Evolutionary conservation across 1,140 invertebrate species (phyloP).

Genomic region (Formica selysi): DNA sequence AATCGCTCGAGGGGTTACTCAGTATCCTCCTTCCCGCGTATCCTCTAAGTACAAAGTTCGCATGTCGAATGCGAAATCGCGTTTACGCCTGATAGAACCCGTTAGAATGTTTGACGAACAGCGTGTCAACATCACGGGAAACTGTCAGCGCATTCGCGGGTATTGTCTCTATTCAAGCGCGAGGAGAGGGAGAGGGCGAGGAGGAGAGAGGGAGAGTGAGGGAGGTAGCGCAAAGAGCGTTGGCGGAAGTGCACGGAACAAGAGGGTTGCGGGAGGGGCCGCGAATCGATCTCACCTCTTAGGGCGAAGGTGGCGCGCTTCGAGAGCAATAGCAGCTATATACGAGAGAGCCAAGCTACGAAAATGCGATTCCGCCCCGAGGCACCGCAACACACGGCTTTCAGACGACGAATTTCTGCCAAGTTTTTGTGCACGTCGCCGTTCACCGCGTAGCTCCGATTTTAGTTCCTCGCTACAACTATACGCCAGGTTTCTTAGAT

Average conservation of each 20-base stretch:
- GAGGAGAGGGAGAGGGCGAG: neutral
- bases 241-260: constrained; percentile 59
- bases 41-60: constrained; percentile 54
- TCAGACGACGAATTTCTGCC: constrained; percentile 63
- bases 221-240: constrained; percentile 15
- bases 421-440: constrained; percentile 35
- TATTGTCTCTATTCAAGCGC: constrained; percentile 49
- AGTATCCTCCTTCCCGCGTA: constrained; percentile 4
- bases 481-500: constrained; percentile 57
- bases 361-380: constrained; percentile 74
- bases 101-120: constrained; percentile 77
- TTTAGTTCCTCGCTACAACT: constrained; percentile 33
- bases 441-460: neutral
- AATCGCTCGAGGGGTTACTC: constrained; percentile 48
- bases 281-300: constrained; percentile 71
- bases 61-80: constrained; percentile 68
- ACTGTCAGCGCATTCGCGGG: constrained; percentile 60
- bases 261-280: constrained; percentile 43
- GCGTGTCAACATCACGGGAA: constrained; percentile 63
- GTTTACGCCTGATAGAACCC: constrained; percentile 66
- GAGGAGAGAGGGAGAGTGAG: neutral
- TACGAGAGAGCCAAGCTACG: constrained; percentile 56
- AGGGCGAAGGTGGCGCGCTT: constrained; percentile 59
- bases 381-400: constrained; percentile 60
- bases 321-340: constrained; percentile 68